Base-by-base conservation (phyloP, 2,797 vertebrate genomes). In the Ptychobarbus kaznakovi region DNA sequence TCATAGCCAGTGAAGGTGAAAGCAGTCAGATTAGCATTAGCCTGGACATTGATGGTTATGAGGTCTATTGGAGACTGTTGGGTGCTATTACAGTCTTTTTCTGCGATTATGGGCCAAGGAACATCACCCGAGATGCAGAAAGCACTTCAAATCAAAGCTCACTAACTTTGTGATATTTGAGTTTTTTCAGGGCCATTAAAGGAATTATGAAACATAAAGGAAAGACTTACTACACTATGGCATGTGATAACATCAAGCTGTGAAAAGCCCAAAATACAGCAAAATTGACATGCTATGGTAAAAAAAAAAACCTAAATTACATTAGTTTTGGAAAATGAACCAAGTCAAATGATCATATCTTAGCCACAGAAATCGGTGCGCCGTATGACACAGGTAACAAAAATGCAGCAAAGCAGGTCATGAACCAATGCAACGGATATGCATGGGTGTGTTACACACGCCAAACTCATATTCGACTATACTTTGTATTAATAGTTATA, bases 41-140 rank as follows among this genome's bases (percentile, higher is more conserved):
- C 0, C 3, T 9, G 0, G 1, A 90, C 89, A 0, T 6, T 15
- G 0, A n/a, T 0, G 0, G 91, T 70, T 4, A 77, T 13, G 0
- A 96, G 95, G 91, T 96, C 0, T 22, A 96, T 92, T 35, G 95
- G 96, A 2, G 95, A 96, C 88, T 96, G 96, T 0, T 86, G 84
- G 2, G 0, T 86, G 5, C 94, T 92, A 0, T 86, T 93, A 87
- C 95, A 96, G 3, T 1, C 70, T 0, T 56, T 0, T 0, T 74
- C 0, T 18, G 40, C 15, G 6, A 89, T 84, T 0, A 0, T 20
- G 0, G 91, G 0, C 95, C 95, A 96, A 0, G 6, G 63, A 0
- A 42, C 0, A 3, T 91, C 79, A 88, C 87, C 95, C 95, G 16
- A 18, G 32, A 56, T 1, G 8, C 32, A 81, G 12, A 38, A 12